phyloP scores from a whole-genome alignment of 1,140 invertebrate species.

The Halotydeus destructor region DNA sequence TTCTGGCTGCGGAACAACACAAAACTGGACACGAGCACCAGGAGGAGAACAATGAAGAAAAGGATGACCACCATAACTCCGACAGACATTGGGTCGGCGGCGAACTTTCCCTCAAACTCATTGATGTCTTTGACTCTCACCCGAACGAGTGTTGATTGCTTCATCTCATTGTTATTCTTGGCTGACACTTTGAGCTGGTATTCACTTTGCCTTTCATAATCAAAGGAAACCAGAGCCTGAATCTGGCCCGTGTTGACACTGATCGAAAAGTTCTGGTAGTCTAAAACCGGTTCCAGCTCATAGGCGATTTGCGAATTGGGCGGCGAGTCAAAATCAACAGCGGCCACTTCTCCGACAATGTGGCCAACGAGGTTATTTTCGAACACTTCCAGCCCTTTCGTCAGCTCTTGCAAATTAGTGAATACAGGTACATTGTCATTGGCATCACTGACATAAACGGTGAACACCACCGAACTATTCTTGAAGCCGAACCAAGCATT shows the following conservation, averaged over 20 bases:
- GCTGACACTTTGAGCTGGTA: conserved; percentile 63
- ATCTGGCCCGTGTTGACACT: conserved; percentile 52
- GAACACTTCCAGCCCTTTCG: conserved; percentile 32
- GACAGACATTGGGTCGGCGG: conserved; percentile 48
- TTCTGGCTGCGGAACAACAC: conserved; percentile 41
- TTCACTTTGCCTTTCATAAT: conserved; percentile 60
- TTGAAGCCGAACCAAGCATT: conserved; percentile 48
- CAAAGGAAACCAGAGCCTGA: conserved; percentile 49
- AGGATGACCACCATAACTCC: conserved; percentile 78
- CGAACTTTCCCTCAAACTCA: conserved; percentile 76
- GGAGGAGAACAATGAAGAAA: conserved; percentile 69
- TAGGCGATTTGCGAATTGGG: conserved; percentile 24
- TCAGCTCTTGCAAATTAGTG: conserved; percentile 30
- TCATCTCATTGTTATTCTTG: conserved; percentile 32
- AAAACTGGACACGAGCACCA: conserved; percentile 69
- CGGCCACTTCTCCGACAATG: conserved; percentile 49
- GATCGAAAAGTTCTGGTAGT: conserved; percentile 51
- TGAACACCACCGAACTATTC: conserved; percentile 49
- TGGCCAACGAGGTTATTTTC: conserved; percentile 73
- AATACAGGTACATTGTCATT: conserved; percentile 67
- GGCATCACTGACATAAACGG: conserved; percentile 65
- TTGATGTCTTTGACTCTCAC: conserved; percentile 71
- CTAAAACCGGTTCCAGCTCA: conserved; percentile 38
- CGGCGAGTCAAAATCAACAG: conserved; percentile 69
- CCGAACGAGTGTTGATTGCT: conserved; percentile 34